phyloP scores from a whole-genome alignment of 1,140 invertebrate species.

The Drosophila mauritiana region DNA sequence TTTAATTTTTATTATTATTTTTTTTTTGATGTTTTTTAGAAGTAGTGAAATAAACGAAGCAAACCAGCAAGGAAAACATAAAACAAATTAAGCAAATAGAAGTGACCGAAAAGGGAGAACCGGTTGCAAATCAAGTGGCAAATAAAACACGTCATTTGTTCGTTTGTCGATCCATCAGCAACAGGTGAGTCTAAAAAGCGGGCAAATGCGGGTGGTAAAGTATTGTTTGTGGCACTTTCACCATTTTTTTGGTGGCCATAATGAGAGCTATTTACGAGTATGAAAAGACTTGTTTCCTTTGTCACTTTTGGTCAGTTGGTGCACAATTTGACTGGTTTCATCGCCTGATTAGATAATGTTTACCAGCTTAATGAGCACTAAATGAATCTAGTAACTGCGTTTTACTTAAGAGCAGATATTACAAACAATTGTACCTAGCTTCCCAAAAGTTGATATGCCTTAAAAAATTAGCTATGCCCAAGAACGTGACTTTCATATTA shows the following conservation, averaged over 20 bases:
- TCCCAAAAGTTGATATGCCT: too few species aligned
- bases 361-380: background rate
- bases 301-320: background rate
- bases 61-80: slow-evolving; percentile 10
- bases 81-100: slow-evolving; percentile 33
- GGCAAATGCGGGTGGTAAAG: slow-evolving; percentile 12
- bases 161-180: slow-evolving; percentile 18
- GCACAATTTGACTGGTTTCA: background rate
- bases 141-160: slow-evolving; percentile 34
- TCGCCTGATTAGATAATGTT: background rate
- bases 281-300: background rate
- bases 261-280: slow-evolving; percentile 24
- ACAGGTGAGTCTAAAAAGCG: slow-evolving; percentile 32
- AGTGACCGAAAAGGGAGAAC: slow-evolving; percentile 20
- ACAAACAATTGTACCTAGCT: too few species aligned
- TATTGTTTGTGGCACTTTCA: slow-evolving; percentile 34
- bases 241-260: slow-evolving; percentile 1
- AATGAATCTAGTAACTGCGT: background rate
- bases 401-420: background rate
- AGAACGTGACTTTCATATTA: background rate
- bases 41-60: slow-evolving; percentile 27
- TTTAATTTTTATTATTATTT: background rate
- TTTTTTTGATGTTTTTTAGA: slow-evolving; percentile 28
- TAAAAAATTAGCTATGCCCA: background rate
- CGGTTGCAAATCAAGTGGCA: slow-evolving; percentile 32